Percentiles rank a stretch among this genome's conserved stretches.
Evolutionary conservation across 2,113 vertebrate genomes (phyloP).

Genomic region (Hippolais icterina): DNA sequence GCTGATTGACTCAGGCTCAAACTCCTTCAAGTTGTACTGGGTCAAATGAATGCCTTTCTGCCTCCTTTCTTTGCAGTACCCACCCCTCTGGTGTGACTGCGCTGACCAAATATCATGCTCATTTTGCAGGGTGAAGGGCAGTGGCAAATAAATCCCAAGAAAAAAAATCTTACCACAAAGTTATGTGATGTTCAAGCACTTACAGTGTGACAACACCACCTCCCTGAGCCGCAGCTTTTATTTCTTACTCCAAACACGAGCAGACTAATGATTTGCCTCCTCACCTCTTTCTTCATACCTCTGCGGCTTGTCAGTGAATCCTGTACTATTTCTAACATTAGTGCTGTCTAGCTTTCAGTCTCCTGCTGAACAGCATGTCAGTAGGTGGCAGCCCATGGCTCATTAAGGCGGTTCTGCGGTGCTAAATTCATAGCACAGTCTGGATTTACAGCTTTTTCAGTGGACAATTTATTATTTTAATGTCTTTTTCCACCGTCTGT

Average conservation of each 20-base stretch:
- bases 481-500: constrained; percentile 32
- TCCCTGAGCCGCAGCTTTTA: background rate
- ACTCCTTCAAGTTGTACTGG: background rate
- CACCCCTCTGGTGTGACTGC: background rate
- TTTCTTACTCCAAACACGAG: background rate
- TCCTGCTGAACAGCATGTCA: constrained; percentile 28
- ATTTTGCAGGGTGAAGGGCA: background rate
- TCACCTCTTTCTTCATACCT: constrained; percentile 22
- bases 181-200: background rate
- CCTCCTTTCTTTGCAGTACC: background rate
- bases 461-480: constrained; percentile 59
- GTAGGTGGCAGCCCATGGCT: constrained; percentile 56
- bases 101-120: background rate
- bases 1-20: background rate
- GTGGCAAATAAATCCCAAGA: background rate
- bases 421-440: constrained; percentile 6
- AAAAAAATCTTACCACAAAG: background rate
- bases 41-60: background rate
- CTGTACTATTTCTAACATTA: background rate
- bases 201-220: background rate
- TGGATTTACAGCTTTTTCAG: constrained; percentile 54
- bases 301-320: background rate
- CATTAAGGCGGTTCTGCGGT: constrained; percentile 25
- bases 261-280: constrained; percentile 21
- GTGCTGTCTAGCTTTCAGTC: constrained; percentile 9